These are phyloP conservation scores for Morus bassanus DNA, from an alignment of 2,797 vertebrate species.

Conservation along the genomic window DNA sequence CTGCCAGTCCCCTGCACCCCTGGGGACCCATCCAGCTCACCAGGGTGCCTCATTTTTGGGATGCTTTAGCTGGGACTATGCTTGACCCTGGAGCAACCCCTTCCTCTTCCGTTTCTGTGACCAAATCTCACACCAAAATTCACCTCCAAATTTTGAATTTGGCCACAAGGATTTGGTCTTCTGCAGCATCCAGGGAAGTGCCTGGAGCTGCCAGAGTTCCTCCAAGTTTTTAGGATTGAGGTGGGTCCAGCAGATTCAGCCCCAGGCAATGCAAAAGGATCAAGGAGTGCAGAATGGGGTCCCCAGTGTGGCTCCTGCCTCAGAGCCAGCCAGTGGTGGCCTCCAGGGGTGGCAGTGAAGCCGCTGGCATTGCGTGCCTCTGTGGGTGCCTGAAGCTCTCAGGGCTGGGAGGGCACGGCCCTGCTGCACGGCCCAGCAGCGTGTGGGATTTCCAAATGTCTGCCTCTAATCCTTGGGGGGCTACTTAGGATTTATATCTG, in stretches of 20 bases:
- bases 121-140: background rate
- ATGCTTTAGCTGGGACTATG: background rate
- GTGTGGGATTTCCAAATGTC: background rate
- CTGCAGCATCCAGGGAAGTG: background rate
- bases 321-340: background rate
- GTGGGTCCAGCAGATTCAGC: background rate
- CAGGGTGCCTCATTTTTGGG: background rate
- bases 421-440: rapidly evolving
- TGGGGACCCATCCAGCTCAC: background rate
- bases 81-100: background rate
- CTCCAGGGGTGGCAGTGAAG: background rate
- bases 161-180: background rate
- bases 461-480: background rate
- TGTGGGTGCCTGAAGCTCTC: background rate
- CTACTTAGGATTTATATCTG: background rate
- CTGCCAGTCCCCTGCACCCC: background rate
- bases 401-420: rapidly evolving
- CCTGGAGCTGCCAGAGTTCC: background rate
- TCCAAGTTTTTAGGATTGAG: background rate
- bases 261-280: background rate
- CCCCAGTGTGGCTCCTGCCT: background rate
- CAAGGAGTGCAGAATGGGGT: background rate
- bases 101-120: background rate
- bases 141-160: background rate
- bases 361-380: background rate